Evolutionary conservation across 2,113 vertebrate genomes (phyloP).

Genomic region (Cacatua alba): DNA sequence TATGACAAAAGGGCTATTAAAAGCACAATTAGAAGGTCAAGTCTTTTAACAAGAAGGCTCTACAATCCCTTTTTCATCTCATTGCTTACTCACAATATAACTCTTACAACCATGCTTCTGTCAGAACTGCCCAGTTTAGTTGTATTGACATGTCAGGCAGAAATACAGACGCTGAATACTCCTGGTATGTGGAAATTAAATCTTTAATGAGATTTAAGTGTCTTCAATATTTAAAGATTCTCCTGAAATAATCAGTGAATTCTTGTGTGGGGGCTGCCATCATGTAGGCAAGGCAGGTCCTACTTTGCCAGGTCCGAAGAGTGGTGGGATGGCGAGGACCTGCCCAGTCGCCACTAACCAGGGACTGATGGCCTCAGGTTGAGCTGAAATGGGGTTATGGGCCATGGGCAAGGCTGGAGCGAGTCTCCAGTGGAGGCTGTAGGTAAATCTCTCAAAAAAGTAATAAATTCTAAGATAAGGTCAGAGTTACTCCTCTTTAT

Average conservation of each 20-base stretch:
- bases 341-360: fast-evolving
- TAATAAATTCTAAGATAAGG: not conserved
- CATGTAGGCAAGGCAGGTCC: not conserved
- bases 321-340: fast-evolving
- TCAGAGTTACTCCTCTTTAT: not conserved
- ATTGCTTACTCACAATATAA: not conserved
- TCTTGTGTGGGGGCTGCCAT: fast-evolving
- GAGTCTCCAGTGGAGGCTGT: not conserved
- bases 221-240: not conserved
- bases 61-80: not conserved
- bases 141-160: not conserved
- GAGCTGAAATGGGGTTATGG: not conserved
- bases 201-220: not conserved
- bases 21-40: not conserved
- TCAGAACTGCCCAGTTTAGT: not conserved
- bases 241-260: not conserved
- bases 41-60: not conserved
- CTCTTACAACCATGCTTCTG: not conserved
- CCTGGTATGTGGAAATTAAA: not conserved
- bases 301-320: not conserved
- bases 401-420: not conserved
- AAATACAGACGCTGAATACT: not conserved
- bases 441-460: not conserved
- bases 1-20: not conserved
- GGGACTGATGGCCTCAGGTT: not conserved